phyloP scores from a whole-genome alignment of 2,113 vertebrate genomes.

The Brachypteracias leptosomus region DNA sequence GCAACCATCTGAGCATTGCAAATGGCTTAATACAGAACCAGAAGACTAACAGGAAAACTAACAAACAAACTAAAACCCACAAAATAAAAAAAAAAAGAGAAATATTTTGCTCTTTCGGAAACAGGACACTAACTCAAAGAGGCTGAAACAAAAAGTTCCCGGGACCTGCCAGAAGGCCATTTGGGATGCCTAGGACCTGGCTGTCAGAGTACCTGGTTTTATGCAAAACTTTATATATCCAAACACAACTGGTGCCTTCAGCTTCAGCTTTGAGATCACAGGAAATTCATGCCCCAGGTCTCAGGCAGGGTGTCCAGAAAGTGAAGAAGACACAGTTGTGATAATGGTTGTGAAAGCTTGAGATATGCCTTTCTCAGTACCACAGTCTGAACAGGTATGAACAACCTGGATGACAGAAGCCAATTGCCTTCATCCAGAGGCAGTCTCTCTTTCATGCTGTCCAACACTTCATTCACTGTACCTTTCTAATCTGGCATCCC shows the following conservation, averaged over 20 bases:
- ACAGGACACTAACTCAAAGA: not conserved
- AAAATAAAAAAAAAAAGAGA: no score
- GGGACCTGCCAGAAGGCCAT: not conserved
- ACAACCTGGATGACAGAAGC: not conserved
- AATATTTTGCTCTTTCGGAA: not conserved
- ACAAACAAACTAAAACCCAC: no score
- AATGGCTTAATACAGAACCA: not conserved
- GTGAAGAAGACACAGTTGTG: not conserved
- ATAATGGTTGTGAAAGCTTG: not conserved
- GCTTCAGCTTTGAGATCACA: not conserved
- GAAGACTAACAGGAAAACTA: not conserved
- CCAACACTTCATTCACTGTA: not conserved
- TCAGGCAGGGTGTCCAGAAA: not conserved
- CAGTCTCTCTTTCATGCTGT: accelerated
- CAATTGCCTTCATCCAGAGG: not conserved
- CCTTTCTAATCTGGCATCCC: not conserved
- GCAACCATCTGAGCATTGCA: not conserved
- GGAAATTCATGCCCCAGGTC: not conserved
- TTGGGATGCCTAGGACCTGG: not conserved
- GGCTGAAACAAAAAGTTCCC: not conserved
- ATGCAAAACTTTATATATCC: not conserved
- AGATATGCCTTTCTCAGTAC: not conserved
- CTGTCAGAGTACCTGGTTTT: not conserved
- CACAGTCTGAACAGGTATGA: not conserved
- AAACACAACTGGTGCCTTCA: not conserved